Conservation (phyloP, 2,797 vertebrate genomes). For the Remorina albescens region DNA sequence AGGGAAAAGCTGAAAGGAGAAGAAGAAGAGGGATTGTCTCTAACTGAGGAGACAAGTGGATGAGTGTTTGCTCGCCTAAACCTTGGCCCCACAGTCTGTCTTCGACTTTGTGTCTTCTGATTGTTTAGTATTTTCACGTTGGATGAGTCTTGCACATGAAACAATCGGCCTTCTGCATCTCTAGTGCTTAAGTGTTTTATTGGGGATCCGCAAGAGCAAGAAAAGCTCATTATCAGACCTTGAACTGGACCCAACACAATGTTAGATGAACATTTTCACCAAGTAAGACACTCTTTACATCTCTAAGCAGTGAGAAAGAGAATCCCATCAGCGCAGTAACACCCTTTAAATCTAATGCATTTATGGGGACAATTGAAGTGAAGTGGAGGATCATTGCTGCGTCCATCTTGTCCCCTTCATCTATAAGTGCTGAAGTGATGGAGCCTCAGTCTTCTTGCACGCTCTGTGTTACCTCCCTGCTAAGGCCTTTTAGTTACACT, state of each 20-base stretch:
- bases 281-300: not conserved
- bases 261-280: not conserved
- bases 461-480: constrained; percentile 6
- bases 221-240: not conserved
- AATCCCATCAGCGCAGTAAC: not conserved
- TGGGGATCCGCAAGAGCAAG: too few relatives aligned
- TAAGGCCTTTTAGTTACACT: constrained; percentile 4
- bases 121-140: too few relatives aligned
- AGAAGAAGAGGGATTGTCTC: too few relatives aligned
- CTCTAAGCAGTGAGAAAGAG: constrained; percentile 9
- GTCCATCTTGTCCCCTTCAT: constrained; percentile 15
- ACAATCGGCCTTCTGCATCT: not conserved
- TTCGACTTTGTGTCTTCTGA: not conserved
- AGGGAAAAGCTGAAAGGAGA: too few relatives aligned
- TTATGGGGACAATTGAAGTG: constrained; percentile 22
- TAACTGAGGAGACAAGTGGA: too few relatives aligned
- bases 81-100: too few relatives aligned
- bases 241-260: not conserved
- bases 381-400: constrained; percentile 12
- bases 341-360: constrained; percentile 31
- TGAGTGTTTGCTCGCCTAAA: too few relatives aligned
- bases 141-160: not conserved
- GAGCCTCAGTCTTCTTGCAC: constrained; percentile 12
- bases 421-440: not conserved
- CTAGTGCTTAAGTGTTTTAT: too few relatives aligned